Evolutionary conservation across 1,140 invertebrate genomes (phyloP).

Genomic region (honey bee (Apis mellifera)): Amel_HAv3.1 CM009937.2:8914001-8914500

Average conservation of each 20-base stretch:
- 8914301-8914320: conserved; percentile 75
- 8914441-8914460: conserved; percentile 66
- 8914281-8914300: conserved; percentile 72
- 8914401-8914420: conserved; percentile 80
- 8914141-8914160: conserved; percentile 75
- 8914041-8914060: conserved; percentile 72
- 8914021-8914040: conserved; percentile 73
- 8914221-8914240: conserved; percentile 76
- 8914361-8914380: conserved; percentile 78
- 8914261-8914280: conserved; percentile 77
- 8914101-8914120: conserved; percentile 71
- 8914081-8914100: conserved; percentile 73
- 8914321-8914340: conserved; percentile 73
- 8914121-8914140: conserved; percentile 74
- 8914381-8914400: conserved; percentile 80
- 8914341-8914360: conserved; percentile 76
- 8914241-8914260: conserved; percentile 80
- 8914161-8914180: conserved; percentile 71
- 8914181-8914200: conserved; percentile 65
- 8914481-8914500: conserved; percentile 83
- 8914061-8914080: conserved; percentile 70
- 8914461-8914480: conserved; percentile 25
- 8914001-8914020: conserved; percentile 69
- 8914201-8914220: conserved; percentile 58
- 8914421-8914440: conserved; percentile 68